Evolutionary conservation across 2,113 vertebrate genomes (phyloP).

Genomic region (Rhagologus leucostigma): DNA sequence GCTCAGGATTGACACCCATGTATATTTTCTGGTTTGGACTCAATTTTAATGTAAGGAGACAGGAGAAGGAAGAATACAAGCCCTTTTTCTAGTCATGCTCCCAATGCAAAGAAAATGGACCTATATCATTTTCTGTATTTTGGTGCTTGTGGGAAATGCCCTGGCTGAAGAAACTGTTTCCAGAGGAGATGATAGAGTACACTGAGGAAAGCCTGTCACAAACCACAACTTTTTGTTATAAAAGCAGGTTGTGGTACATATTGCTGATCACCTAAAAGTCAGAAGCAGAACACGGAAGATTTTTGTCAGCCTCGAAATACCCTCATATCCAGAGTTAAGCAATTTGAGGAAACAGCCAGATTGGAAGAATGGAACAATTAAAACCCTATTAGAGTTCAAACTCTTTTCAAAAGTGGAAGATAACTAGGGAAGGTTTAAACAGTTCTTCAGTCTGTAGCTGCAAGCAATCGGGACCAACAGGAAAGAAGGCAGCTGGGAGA

Average conservation of each 20-base stretch:
- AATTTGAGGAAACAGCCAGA: not conserved
- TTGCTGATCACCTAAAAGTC: not conserved
- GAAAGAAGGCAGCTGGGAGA: not conserved
- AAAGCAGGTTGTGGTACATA: not conserved
- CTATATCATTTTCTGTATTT: not conserved
- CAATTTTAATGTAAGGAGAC: not conserved
- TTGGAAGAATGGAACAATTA: conserved; percentile 36
- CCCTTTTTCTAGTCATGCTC: not conserved
- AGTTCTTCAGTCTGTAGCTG: not conserved
- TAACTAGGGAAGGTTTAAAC: not conserved
- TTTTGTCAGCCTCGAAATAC: not conserved
- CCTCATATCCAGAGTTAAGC: not conserved
- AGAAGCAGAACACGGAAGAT: not conserved
- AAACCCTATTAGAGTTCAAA: conserved; percentile 41
- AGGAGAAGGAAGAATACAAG: not conserved
- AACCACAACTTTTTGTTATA: not conserved
- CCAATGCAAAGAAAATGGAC: not conserved
- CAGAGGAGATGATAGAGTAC: not conserved
- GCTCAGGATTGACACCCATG: not conserved
- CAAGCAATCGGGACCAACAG: not conserved
- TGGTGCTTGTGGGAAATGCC: not conserved
- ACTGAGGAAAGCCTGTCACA: not conserved
- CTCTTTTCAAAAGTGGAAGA: not conserved
- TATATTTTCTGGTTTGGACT: not conserved
- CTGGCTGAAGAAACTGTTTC: not conserved